Conservation (phyloP, 1,140 invertebrate genomes). For the Ceratina calcarata region DNA sequence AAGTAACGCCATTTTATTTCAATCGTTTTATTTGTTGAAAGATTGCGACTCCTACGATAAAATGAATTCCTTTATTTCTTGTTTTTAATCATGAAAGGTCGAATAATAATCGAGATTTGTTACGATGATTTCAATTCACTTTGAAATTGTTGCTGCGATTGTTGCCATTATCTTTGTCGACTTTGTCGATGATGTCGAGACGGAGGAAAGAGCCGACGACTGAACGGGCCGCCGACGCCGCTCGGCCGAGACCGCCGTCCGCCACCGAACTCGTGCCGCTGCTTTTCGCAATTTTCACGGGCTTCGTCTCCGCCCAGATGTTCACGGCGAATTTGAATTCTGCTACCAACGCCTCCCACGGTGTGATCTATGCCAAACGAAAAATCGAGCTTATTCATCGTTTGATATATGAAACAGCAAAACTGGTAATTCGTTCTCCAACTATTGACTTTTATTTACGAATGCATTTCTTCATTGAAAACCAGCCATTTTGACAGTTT, state of each 20-base stretch:
- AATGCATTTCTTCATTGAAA: too few relatives aligned
- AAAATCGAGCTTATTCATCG: too few relatives aligned
- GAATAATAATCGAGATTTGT: not conserved
- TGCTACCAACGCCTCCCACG: slow-evolving; percentile 82
- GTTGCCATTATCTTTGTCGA: slow-evolving; percentile 70
- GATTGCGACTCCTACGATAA: too few relatives aligned
- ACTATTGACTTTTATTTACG: too few relatives aligned
- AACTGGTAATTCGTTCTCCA: too few relatives aligned
- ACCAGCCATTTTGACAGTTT: too few relatives aligned
- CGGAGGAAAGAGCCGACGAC: slow-evolving; percentile 73
- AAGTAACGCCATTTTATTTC: too few relatives aligned
- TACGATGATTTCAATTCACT: slow-evolving; percentile 53
- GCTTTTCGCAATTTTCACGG: slow-evolving; percentile 77
- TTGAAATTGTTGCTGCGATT: slow-evolving; percentile 65
- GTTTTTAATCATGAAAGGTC: not conserved
- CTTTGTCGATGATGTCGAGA: slow-evolving; percentile 73
- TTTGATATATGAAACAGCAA: too few relatives aligned
- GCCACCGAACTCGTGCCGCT: slow-evolving; percentile 55
- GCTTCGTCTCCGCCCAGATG: slow-evolving; percentile 84
- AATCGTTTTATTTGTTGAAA: too few relatives aligned
- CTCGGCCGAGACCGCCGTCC: slow-evolving; percentile 60
- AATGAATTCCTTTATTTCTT: not conserved
- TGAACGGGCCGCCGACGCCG: slow-evolving; percentile 67
- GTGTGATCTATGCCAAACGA: slow-evolving; percentile 80
- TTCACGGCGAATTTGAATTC: slow-evolving; percentile 84